Evolutionary conservation across 2,113 vertebrate genomes (phyloP), one percentile per base, ranked within the genome.

Genomic region (Rhinogobius similis): DNA sequence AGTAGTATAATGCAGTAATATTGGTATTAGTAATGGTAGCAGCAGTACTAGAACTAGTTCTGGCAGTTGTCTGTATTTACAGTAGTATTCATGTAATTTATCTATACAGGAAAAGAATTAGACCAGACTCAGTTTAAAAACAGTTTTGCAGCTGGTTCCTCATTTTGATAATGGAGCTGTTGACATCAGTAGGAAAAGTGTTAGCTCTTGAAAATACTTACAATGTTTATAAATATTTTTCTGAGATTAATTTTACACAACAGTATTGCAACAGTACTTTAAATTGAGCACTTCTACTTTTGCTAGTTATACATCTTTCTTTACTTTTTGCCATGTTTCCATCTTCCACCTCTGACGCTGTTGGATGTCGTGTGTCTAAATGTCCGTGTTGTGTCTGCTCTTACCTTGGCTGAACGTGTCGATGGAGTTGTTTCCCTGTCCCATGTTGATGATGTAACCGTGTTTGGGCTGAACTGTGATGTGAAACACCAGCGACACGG

Each of bases 371-470:
- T 59, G 29, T 12, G 38, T 59, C 44, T n/a, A 5, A 53, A 48
- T 63, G 20, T 18, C 62, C 52, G 62, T 55, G 29, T 69, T 70
- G 46, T 24, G 55, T 58, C 48, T 56, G 5, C 24, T 38, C 76
- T 91, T 95, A 98, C 97, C 97, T 97, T 98, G 97, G 29, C 93
- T 95, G 64, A 98, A 98, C 38, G 93, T 91, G 66, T 72, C 76
- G 87, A 98, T 85, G 46, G 95, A 97, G 86, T 95, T 90, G 87
- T 98, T 98, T 55, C 97, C 95, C 78, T 90, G 92, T 77, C 90
- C 92, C 85, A 95, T 75, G 87, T 97, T 89, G 56, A 97, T 90
- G 68, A 99, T 90, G 83, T 95, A 94, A 5, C 97, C 97, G 24
- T 98, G 94, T 62, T 81, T 92, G 0, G 96, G 95, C 21, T 86